These are phyloP conservation scores for Eulemur macaco DNA, from an alignment of 2,113 vertebrate genomes.

Conservation along the genomic window DNA sequence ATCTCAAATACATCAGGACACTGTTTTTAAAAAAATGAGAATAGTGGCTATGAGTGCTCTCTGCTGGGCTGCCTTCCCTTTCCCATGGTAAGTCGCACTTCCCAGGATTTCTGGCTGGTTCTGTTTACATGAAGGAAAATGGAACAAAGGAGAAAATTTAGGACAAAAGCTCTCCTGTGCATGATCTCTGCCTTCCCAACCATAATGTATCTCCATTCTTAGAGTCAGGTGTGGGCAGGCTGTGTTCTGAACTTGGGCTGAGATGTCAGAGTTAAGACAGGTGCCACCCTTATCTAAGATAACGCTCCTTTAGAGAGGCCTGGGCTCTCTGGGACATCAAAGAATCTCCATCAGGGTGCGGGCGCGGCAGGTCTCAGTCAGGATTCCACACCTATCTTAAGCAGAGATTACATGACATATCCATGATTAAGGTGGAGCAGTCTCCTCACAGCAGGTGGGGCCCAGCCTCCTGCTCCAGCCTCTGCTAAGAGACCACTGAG, in stretches of 20 bases:
- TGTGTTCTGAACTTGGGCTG: background rate
- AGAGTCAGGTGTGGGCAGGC: background rate
- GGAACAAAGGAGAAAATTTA: background rate
- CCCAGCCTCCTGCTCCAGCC: background rate
- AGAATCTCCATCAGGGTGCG: background rate
- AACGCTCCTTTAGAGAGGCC: background rate
- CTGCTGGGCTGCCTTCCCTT: background rate
- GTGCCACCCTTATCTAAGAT: background rate
- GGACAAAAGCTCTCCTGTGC: background rate
- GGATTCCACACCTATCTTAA: background rate
- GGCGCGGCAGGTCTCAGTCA: background rate
- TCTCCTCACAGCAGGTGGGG: background rate
- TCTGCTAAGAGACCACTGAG: background rate
- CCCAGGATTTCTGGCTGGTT: background rate
- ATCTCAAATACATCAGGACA: background rate
- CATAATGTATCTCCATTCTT: background rate
- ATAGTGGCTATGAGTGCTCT: background rate
- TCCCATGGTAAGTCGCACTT: background rate
- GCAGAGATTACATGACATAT: background rate
- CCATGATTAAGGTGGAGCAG: no score
- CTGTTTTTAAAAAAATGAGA: background rate
- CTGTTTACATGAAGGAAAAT: background rate
- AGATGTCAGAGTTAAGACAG: background rate
- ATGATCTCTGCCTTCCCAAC: background rate
- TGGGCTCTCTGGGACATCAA: background rate